Conservation (phyloP, 2,888 invertebrate genomes). For the Argyra leucocephala region DNA sequence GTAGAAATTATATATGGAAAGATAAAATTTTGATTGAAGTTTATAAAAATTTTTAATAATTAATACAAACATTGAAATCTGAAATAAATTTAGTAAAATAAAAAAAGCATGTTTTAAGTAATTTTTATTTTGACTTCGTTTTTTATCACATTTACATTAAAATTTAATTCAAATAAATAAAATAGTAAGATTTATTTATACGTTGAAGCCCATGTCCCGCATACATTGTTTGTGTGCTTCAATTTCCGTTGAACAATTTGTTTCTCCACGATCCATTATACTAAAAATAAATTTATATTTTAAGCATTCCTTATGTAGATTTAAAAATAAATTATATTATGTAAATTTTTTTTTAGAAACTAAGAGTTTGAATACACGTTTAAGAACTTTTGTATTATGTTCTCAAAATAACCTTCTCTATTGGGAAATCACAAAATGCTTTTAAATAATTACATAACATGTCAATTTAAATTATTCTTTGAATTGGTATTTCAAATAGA, state of each 20-base stretch:
- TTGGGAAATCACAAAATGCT: too few species aligned
- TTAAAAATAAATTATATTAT: too few species aligned
- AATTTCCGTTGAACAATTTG: slow-evolving; percentile 77
- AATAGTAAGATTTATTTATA: slow-evolving; percentile 47
- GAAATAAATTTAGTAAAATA: not conserved
- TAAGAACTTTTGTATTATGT: too few species aligned
- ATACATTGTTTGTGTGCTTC: slow-evolving; percentile 96
- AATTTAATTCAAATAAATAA: not conserved
- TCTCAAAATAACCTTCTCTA: too few species aligned
- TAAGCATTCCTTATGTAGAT: too few species aligned
- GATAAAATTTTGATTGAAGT: not conserved
- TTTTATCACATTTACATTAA: not conserved
- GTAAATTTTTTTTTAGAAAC: too few species aligned
- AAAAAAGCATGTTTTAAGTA: not conserved
- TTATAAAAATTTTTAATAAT: not conserved
- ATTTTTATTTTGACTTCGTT: not conserved
- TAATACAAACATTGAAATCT: not conserved
- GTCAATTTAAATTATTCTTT: too few species aligned
- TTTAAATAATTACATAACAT: too few species aligned
- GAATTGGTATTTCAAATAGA: too few species aligned
- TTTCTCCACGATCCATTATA: slow-evolving; percentile 84
- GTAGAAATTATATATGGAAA: not conserved
- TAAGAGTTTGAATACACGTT: too few species aligned
- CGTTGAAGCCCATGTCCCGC: slow-evolving; percentile 90
- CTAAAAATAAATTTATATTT: slow-evolving; percentile 54